Base-by-base conservation (phyloP, 1,140 invertebrate genomes). In the Ctenoplectra terminalis region DNA sequence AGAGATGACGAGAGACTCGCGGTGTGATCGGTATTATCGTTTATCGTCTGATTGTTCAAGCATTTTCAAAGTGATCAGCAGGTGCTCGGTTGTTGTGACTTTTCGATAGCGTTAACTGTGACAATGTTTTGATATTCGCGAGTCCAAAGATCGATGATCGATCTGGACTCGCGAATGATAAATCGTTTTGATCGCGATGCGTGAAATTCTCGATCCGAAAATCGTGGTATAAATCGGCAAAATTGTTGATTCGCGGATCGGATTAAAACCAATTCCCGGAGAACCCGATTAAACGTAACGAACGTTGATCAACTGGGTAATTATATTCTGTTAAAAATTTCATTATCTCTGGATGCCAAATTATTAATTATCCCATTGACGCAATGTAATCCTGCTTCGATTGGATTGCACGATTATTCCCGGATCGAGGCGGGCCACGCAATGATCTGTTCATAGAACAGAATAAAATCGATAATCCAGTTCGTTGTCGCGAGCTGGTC, bases 41-140 rank as follows among this genome's bases (percentile, higher is more conserved):
- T 85, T 77, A 76, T 81, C 80, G 80, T 87, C 78, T 92, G 90
- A 91, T 91, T 91, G 91, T 91, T 91, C 90, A 86, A 88, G 88
- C 90, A 91, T 88, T 82, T 87, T 85, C 69, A 73, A 73, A 71
- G 60, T 84, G 73, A 46, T 86, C 80, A 46, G 64, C 84, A 80
- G 81, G 63, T 90, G 84, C 82, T 73, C 67, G 77, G 80, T 87
- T 83, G 48, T 23, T 71, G 20, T 83, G 60, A 31, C 26, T 40
- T 31, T 52, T 48, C 8, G 17, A 20, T 43, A 17, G 61, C 37
- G 17, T 8, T 54, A 23, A n/a, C 26, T n/a, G 15, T 56, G 23
- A 20, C 31, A 50, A 76, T n/a, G 2, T 15, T 15, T 77, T 50
- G 9, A 48, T 37, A 9, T 34, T 13, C 20, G 29, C 2, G 13